phyloP scores from a whole-genome alignment of 2,113 vertebrate genomes.

The Jacana jacana region DNA sequence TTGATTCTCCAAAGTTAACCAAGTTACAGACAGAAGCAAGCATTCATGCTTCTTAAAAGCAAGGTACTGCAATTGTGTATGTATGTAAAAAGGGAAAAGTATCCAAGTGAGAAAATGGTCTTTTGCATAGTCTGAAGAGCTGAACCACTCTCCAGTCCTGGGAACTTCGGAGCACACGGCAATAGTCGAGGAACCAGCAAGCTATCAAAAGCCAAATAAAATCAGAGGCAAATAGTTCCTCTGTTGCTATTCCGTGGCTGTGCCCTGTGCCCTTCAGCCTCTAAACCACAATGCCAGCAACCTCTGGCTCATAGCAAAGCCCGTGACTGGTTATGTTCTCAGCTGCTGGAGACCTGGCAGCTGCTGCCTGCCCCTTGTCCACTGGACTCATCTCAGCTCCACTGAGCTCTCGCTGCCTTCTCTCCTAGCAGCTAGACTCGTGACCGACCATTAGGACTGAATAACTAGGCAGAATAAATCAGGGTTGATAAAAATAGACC shows the following conservation, averaged over 20 bases:
- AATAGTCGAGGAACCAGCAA: not conserved
- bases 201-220: not conserved
- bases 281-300: not conserved
- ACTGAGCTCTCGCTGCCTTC: not conserved
- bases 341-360: not conserved
- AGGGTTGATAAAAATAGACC: not conserved
- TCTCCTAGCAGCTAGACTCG: not conserved
- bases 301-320: not conserved
- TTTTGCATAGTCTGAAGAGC: not conserved
- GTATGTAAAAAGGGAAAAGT: not conserved
- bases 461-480: not conserved
- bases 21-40: not conserved
- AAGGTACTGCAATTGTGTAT: not conserved
- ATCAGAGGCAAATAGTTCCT: not conserved
- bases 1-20: not conserved
- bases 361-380: not conserved
- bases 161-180: not conserved
- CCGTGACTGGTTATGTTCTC: rapidly evolving
- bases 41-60: not conserved
- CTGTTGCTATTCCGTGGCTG: not conserved
- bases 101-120: not conserved
- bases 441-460: not conserved
- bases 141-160: not conserved
- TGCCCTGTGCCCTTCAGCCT: not conserved
- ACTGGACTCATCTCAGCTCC: not conserved